Evolutionary conservation across 2,113 vertebrate genomes (phyloP), one percentile per base, ranked within the genome.

Genomic region (Bufo bufo): DNA sequence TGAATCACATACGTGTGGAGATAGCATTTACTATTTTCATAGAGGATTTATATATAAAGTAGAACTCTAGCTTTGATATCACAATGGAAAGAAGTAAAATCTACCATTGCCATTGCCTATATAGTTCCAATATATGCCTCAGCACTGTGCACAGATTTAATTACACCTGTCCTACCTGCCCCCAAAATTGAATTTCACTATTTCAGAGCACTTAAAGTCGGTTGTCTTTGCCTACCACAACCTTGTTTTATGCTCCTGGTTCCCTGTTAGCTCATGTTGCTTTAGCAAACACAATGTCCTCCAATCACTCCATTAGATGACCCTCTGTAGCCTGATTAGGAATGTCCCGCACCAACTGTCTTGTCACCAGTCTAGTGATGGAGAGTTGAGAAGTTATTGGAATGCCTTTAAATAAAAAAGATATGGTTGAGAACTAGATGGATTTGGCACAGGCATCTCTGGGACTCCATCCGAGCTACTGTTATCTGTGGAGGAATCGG

Each of bases 1-100:
- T 75, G 82, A 82, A 82, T 52, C 83, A 59, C 19, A 59, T 11
- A 20, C 66, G 13, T 7, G 77, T 83, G 75, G 66, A 13, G 17
- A 56, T 77, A 49, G 58, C 6, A 54, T 54, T 13, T 54, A 23
- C 45, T 23, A 6, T 16, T 5, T 72, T 20, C 3, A 71, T 43
- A 13, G 23, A 49, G 43, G 71, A 19, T 47, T 47, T 74, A 17
- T 6, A 13, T 47, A 20, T 49, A 75, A 49, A 75, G 45, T 75
- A 4, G 8, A 19, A 49, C 47, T 75, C 45, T 49, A 50, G 45
- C 72, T 75, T 75, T 50, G 17, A 50, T 50, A 20, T 75, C 1
- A 16, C 20, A 74, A 47, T 72, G 4, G 61, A 63, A 6, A 63
- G 61, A 19, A 20, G 19, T 19, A 20, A 63, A 63, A 63, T 63